Percentiles rank a stretch among this genome's conserved stretches.
Conservation (phyloP, 2,888 invertebrate species). For the Atrina japonica region DNA sequence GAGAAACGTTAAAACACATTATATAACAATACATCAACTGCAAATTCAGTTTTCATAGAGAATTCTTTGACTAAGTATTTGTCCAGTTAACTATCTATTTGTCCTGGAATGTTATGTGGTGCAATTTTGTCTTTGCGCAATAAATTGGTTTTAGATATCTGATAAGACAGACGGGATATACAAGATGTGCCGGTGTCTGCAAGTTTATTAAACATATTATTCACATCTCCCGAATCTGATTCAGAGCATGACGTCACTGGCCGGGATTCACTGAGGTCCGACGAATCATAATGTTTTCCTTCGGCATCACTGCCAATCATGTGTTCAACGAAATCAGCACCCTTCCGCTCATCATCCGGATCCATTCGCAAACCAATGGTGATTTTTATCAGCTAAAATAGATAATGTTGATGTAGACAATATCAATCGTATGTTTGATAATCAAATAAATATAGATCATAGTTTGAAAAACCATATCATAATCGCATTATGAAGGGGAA, state of each 20-base stretch:
- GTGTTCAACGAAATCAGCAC: slow-evolving; percentile 95
- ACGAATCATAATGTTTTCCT: neutral
- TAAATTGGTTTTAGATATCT: slow-evolving; percentile 9
- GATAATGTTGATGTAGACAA: neutral
- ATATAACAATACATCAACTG: too few species aligned
- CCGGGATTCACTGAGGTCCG: neutral
- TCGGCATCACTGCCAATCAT: slow-evolving; percentile 41
- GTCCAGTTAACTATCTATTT: too few species aligned
- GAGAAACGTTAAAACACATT: too few species aligned
- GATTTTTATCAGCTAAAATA: slow-evolving; percentile 43
- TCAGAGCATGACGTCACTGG: neutral
- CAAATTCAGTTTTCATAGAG: too few species aligned
- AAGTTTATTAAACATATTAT: neutral
- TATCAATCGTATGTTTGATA: neutral
- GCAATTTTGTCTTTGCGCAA: slow-evolving; percentile 2
- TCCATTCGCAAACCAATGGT: slow-evolving; percentile 87
- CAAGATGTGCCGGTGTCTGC: neutral
- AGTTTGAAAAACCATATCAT: neutral
- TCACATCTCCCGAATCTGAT: neutral
- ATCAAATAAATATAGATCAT: too few species aligned
- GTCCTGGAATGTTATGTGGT: slow-evolving; percentile 11
- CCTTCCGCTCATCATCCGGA: slow-evolving; percentile 89
- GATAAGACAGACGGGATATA: slow-evolving; percentile 17
- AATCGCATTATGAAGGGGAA: too few species aligned
- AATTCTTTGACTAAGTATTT: too few species aligned